Evolutionary conservation across 2,888 invertebrate species (phyloP), one percentile per base, ranked within the genome.

Genomic region (Drosophila algonquin): DNA sequence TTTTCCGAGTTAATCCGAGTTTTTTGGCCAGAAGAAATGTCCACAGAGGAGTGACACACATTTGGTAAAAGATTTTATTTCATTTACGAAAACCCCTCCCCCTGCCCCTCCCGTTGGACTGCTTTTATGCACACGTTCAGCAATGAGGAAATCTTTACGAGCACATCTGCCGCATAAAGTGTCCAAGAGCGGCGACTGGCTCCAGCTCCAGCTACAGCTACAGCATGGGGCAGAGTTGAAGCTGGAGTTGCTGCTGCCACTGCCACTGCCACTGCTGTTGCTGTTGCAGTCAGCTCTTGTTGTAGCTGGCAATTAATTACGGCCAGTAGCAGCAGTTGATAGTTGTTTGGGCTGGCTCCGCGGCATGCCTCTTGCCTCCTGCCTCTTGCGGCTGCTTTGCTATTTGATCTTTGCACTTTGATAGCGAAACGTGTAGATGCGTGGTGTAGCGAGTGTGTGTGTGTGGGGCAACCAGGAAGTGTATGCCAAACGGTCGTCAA

Each of bases 131-230:
- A 81, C 86, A 87, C 81, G 85, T 81, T 70, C 78, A 77, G 78
- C 86, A 87, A 85, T 85, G 86, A 81, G 85, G 87, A 81, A 85
- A 85, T 85, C 87, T 87, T 85, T 85, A 87, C 86, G 87, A 85
- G 86, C 86, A 79, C 85, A 87, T 85, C 87, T 82, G 83, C 79
- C 85, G 79, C 85, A 85, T 86, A 85, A 86, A 85, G 77, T 80
- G 87, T 80, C 80, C 87, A 72, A 75, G 40, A 40, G 40, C 40
- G 40, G n/a, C 14, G 59, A 16, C 21, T 16, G 48, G 27, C 24
- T 30, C 21, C 54, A 58, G 52, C 52, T 32, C 30, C 53, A 30
- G 35, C 56, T 35, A 44, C 52, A 51, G 30, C 24, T 24, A 0
- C 24, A 6, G 24, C 6, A 52, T 60, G 61, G 67, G 69, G 51